Base-by-base conservation (phyloP, 2,888 invertebrate species). In the Melanostoma mellinum region DNA sequence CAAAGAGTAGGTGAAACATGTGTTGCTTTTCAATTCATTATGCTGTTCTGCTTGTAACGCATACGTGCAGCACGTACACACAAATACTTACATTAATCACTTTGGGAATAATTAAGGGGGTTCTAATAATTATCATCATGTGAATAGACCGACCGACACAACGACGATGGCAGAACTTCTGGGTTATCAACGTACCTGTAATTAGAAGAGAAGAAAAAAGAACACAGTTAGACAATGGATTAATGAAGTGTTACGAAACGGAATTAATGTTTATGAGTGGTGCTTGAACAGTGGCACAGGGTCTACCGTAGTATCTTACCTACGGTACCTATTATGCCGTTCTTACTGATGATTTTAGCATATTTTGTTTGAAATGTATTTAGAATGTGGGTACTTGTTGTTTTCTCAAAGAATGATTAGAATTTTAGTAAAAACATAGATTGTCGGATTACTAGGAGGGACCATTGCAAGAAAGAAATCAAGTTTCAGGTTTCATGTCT, bases 221-320 rank as follows among this genome's bases (percentile, higher is more conserved):
- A 46, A 73, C 42, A 58, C 48, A 6, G 56, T 56, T 38, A 77
- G 65, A 84, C 84, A 84, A 84, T 84, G 79, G 74, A 84, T 84
- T 71, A 75, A 71, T 79, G 71, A 84, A 84, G 67, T 84, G 74
- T 84, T 84, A 74, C 79, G 75, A 68, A 79, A 79, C 84, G 53
- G 35, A 67, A 55, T 56, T 71, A 74, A 79, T 75, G 79, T 79
- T 71, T 84, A 79, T 79, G 84, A 79, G 74, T 75, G 63, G 79
- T 56, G 61, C 46, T 58, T 63, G 68, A 78, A 69, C 40, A 68
- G 44, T 58, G 10, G 10, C 48, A 53, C 44, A 30, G 60, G 58
- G 67, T 65, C 8, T 63, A 42, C 6, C 20, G 44, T 60, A 60
- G 60, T 42, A 42, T 63, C 36, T 48, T 36, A 46, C 20, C 32